Evolutionary conservation across 2,888 invertebrate species (phyloP), one percentile per base, ranked within the genome.

Genomic region (Matsumyia berberina): DNA sequence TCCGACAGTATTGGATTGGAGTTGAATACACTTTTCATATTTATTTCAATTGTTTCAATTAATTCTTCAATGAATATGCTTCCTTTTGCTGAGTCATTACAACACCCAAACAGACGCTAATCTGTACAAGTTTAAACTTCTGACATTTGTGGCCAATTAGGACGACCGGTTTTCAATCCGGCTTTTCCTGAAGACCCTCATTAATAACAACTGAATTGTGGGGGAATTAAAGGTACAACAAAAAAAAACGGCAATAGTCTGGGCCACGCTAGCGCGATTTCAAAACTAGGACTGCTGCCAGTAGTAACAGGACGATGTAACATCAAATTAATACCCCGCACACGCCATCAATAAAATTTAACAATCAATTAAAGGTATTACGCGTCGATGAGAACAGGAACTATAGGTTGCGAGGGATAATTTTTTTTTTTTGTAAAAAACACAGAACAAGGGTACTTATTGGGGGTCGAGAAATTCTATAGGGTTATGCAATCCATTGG

Each of bases 271-370:
- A 5, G 15, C 12, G 35, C 8, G 35, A 35, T 35, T 35, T 9
- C 11, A 35, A 8, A 11, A 35, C 35, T 35, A 35, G 35, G 9
- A 35, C 42, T 42, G 46, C 46, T 24, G 5, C 46, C 24, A 46
- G 9, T 19, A 19, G 46, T 42, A 15, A 42, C 42, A 42, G 9
- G 35, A 42, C 7, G 42, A 42, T 12, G 29, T 8, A 39, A 12
- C 39, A 24, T 58, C 3, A 58, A 46, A 62, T 62, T 46, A 62
- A 62, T 62, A 19, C 64, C n/a, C 49, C 35, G n/a, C 64, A 64
- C 49, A 64, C 64, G 33, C 64, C 64, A 19, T 49, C 64, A 64
- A 64, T 64, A 64, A 64, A 64, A 64, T 64, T 64, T 64, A 35
- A 49, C 49, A 64, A 64, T 64, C 64, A 64, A 49, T 64, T 49